Conservation (phyloP, 2,113 vertebrate genomes). For the Melanotaenia duboulayi region DNA sequence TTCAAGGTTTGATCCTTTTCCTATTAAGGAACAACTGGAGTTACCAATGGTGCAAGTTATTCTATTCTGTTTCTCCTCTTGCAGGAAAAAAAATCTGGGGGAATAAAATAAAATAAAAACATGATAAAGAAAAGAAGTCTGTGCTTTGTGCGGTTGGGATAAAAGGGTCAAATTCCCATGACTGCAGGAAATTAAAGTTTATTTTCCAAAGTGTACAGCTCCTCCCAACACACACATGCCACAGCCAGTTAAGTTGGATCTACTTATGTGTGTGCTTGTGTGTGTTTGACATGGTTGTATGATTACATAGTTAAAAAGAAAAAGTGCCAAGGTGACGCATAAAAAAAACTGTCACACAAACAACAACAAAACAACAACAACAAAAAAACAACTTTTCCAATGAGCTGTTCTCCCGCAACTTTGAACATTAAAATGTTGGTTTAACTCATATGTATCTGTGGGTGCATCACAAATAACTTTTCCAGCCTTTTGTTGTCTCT, state of each 20-base stretch:
- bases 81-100: too few relatives aligned
- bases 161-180: slow-evolving; percentile 83
- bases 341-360: neutral
- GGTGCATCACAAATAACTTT: neutral
- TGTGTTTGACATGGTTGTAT: neutral
- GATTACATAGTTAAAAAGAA: slow-evolving; percentile 20
- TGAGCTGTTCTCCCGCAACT: neutral
- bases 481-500: too few relatives aligned
- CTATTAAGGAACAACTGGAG: slow-evolving; percentile 28
- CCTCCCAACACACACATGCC: slow-evolving; percentile 56
- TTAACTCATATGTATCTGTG: neutral
- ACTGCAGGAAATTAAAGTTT: slow-evolving; percentile 84
- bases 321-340: neutral
- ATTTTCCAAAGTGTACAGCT: slow-evolving; percentile 68
- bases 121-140: neutral
- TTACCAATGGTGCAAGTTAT: neutral
- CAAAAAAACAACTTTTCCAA: neutral
- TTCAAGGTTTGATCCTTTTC: slow-evolving; percentile 20
- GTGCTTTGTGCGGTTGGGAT: slow-evolving; percentile 40
- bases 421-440: neutral
- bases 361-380: too few relatives aligned
- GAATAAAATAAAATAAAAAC: neutral
- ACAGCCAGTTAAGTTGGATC: slow-evolving; percentile 44
- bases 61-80: too few relatives aligned
- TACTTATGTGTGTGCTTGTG: slow-evolving; percentile 5